These are phyloP conservation scores for Antechinus flavipes DNA, from an alignment of 2,113 vertebrate genomes.

Conservation along the genomic window DNA sequence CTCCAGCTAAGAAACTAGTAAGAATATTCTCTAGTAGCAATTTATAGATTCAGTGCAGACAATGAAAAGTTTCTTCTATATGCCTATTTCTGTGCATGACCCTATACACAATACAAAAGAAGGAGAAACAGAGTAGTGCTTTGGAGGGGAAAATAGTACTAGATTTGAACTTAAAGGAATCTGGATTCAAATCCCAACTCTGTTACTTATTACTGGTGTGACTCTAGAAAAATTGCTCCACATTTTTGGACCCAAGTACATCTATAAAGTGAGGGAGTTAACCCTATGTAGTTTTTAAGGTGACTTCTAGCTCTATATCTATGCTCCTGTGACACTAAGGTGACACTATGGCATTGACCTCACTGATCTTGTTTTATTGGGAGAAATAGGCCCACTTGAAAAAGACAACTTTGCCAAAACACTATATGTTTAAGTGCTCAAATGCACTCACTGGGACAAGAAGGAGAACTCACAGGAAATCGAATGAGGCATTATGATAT, in stretches of 20 bases:
- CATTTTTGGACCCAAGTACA: neutral
- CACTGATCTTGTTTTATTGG: rapidly evolving
- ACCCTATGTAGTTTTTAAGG: neutral
- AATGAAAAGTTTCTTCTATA: neutral
- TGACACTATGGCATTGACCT: neutral
- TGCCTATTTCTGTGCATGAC: neutral
- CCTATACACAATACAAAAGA: neutral
- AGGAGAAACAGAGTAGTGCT: neutral
- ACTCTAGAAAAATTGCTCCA: neutral
- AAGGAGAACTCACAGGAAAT: neutral
- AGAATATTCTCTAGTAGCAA: rapidly evolving
- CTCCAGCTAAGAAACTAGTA: neutral
- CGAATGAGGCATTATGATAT: neutral
- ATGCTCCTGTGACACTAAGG: neutral
- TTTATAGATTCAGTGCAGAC: neutral
- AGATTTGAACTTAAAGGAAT: neutral
- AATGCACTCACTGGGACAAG: too few relatives aligned
- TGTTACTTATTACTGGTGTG: neutral
- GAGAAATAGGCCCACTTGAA: neutral
- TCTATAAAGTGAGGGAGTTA: neutral
- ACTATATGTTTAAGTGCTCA: neutral
- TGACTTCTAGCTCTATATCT: neutral
- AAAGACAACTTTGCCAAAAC: neutral
- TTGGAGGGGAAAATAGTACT: neutral
- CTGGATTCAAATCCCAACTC: neutral